A percentile compares a stretch with the other conserved stretches of the same genome.
phyloP scores from a whole-genome alignment of 2,113 vertebrate genomes.

The Erythrocercus mccallii region DNA sequence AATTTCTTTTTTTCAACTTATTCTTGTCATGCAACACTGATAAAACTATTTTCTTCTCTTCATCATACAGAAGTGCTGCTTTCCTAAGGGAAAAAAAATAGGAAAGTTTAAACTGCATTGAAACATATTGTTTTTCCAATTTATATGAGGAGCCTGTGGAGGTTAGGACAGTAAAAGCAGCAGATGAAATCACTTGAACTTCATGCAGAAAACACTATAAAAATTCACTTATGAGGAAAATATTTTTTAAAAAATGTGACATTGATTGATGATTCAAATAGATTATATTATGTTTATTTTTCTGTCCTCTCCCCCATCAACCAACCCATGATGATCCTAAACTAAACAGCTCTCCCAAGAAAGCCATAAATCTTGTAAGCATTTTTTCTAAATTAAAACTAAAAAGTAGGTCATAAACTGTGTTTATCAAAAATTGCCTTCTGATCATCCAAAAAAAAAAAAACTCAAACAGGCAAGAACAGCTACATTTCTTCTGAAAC shows the following conservation, averaged over 20 bases:
- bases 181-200: not conserved
- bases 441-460: not conserved
- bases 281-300: not conserved
- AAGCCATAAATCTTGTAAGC: rapidly evolving
- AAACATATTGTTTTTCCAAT: not conserved
- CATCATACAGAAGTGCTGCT: not conserved
- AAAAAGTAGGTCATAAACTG: not conserved
- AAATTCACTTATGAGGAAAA: not conserved
- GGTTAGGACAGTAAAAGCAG: not conserved
- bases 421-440: not conserved
- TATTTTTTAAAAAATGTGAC: not conserved
- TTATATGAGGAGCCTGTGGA: not conserved
- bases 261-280: not conserved
- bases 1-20: not conserved
- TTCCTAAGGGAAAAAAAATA: not conserved
- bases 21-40: not conserved
- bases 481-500: not conserved
- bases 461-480: not conserved
- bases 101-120: not conserved
- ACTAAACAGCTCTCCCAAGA: not conserved
- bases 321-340: not conserved
- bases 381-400: not conserved
- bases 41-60: not conserved
- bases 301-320: not conserved
- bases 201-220: not conserved